phyloP scores from a whole-genome alignment of 2,113 vertebrate genomes.

The Narcine bancroftii region DNA sequence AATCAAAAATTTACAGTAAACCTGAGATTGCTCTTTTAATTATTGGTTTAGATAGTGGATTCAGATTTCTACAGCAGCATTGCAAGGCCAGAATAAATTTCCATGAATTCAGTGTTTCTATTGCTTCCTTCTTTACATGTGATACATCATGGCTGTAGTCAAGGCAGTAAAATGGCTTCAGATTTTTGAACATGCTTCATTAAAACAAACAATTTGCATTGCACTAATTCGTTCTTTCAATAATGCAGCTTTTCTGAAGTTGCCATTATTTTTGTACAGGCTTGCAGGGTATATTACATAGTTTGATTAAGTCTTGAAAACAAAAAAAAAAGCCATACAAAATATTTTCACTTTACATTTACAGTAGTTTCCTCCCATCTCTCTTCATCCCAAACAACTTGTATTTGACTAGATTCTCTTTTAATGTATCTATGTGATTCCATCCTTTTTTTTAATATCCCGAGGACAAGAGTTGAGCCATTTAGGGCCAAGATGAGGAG shows the following conservation, averaged over 20 bases:
- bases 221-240: background rate
- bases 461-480: too few species aligned
- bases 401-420: too few species aligned
- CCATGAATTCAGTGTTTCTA: background rate
- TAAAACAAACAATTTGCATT: background rate
- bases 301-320: background rate
- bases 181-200: background rate
- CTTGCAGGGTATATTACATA: background rate
- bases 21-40: background rate
- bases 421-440: too few species aligned
- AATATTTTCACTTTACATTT: background rate
- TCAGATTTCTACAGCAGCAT: background rate
- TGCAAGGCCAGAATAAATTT: background rate
- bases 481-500: too few species aligned
- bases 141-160: background rate
- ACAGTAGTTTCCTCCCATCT: background rate
- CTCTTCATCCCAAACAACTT: background rate
- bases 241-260: background rate
- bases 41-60: slow-evolving; percentile 7
- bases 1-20: background rate
- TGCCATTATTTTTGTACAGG: background rate
- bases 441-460: too few species aligned
- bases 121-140: background rate
- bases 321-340: background rate
- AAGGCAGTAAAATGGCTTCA: background rate